Evolutionary conservation across 2,888 invertebrate species (phyloP).

Genomic region (Caenorhabditis sp.): DNA sequence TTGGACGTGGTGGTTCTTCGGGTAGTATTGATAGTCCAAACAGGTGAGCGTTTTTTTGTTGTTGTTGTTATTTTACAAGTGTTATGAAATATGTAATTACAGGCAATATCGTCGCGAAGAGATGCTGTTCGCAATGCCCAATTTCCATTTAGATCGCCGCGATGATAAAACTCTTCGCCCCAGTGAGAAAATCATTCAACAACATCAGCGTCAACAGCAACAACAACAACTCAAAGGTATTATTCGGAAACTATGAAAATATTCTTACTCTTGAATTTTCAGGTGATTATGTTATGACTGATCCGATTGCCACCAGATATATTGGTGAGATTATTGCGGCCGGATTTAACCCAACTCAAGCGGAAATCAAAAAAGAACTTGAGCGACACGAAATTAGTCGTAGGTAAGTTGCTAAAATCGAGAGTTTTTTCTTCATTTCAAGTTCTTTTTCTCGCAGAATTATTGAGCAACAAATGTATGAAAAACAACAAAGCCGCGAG

Average conservation of each 20-base stretch:
- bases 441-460: background rate
- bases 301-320: background rate
- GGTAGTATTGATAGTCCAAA: slow-evolving; percentile 22
- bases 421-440: too few relatives aligned
- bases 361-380: background rate
- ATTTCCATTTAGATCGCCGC: slow-evolving; percentile 1
- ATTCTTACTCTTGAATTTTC: background rate
- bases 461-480: background rate
- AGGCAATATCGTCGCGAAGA: background rate
- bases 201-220: background rate
- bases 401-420: background rate
- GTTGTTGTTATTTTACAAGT: too few relatives aligned
- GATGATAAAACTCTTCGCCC: background rate
- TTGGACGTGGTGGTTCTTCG: slow-evolving; percentile 13
- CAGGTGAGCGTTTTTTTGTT: too few relatives aligned
- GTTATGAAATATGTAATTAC: too few relatives aligned
- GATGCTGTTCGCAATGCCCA: background rate
- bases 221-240: background rate
- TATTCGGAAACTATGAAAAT: background rate
- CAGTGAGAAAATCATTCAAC: slow-evolving; percentile 1
- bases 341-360: background rate
- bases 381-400: background rate
- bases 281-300: background rate
- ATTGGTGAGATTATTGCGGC: background rate
- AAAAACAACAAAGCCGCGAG: background rate